Base-by-base conservation (phyloP, 2,888 invertebrate species). In the Andrena hattorfiana region DNA sequence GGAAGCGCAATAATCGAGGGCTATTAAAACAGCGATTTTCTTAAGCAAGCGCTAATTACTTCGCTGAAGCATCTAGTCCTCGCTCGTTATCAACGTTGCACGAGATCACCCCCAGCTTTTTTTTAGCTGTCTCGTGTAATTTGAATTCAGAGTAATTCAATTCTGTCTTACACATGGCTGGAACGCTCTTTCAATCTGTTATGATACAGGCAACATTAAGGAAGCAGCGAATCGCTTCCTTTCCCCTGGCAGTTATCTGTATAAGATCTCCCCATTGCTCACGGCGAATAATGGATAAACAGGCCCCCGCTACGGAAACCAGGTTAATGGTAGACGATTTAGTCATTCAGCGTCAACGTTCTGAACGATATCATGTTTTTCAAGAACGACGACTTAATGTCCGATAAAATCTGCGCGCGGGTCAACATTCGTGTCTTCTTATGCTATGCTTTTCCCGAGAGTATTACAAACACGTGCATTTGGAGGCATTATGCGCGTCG, bases 301-400 rank as follows among this genome's bases (percentile, higher is more conserved):
- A 66, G 76, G 2, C 26, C 56, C 60, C 59, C 68, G 74, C 56
- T 54, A 63, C 73, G 85, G 82, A 85, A 87, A 87, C 80, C 83
- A 81, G 87, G 87, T 87, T 87, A 87, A 87, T 85, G 82, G 85
- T 28, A 63, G 70, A 77, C 77, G 77, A 77, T 82, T 77, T 83
- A 72, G 83, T 76, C 56, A 77, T 75, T 68, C 77, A 70, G 35
- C 60, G 66, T 67, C 72, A 68, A 66, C 32, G 59, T 64, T 20
- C 72, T 49, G 49, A 71, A 83, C 68, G 71, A 60, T 62, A 60
- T 70, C 66, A 30, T 62, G 67, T 81, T 83, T 81, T 64, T 64
- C 26, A 23, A 54, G 42, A 68, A 72, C 62, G 62, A 23, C 60
- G 62, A 56, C 67, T 74, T 82, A 81, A 82, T 81, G 63, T 7